Evolutionary conservation across 2,797 vertebrate species (phyloP), one percentile per base, ranked within the genome.

Genomic region (Tinamus major): DNA sequence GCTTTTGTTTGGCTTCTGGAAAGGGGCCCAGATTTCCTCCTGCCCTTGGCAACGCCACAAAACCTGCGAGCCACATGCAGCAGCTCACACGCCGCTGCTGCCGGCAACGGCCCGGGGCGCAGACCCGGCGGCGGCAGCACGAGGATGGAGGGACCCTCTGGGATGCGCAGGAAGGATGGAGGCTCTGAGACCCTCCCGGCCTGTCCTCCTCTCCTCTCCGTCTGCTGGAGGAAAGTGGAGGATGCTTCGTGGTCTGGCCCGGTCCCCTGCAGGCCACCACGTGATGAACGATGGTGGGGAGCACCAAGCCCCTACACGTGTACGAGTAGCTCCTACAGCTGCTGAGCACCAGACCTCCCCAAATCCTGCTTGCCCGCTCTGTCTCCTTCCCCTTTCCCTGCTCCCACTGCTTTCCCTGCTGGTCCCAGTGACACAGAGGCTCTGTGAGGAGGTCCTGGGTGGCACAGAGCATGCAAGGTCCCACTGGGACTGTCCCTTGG

Each of bases 1-100:
- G 94, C 90, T 90, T 95, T 96, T 95, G 89, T 93, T 95, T 92
- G 56, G 58, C 74, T 90, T 46, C 83, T 96, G 95, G 94, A 95
- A 77, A 86, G 42, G 75, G 89, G 89, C 94, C 95, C 95, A 92
- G 96, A 82, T 85, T 89, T 78, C 93, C 90, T 96, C 92, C 94
- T 85, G 75, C 20, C 75, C 74, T 78, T 84, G 5, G 39, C 68
- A 96, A 89, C 78, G 63, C 2, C 1, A 81, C 85, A 48, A 93
- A 95, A 92, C 89, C 93, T 93, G 94, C 74, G 3, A 69, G 89
- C 90, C 95, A 94, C 87, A 94, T 90, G 94, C 53, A 70, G 4
- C 6, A 89, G 81, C 6, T 13, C 62, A 49, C 67, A 41, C 41
- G 49, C 53, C 49, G 10, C 16, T 64, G 58, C 85, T 0, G 2